Evolutionary conservation across 1,140 invertebrate genomes (phyloP), one percentile per base, ranked within the genome.

Genomic region (Drosophila asahinai): DNA sequence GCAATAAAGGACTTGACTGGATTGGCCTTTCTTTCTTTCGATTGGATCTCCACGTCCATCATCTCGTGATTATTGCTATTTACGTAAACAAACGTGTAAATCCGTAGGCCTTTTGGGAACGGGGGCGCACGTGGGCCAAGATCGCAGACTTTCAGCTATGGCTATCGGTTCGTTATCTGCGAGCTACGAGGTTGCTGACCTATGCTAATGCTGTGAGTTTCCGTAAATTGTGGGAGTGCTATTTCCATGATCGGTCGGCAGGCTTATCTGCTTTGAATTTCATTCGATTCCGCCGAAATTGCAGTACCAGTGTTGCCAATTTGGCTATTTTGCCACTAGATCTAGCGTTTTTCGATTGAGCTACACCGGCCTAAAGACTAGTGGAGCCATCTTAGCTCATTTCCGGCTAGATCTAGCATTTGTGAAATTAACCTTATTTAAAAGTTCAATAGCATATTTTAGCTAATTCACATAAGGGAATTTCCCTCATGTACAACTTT

Each of bases 1-100:
- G 98, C 97, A 8, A 99, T 81, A 91, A 99, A 99, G 94, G 99
- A 98, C 94, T 99, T 99, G 5, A 97, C 84, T 5, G 98, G 97
- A 91, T 96, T 97, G 17, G 95, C 94, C 72, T 94, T 94, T 57
- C 94, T 74, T 15, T 86, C 63, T 2, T 45, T 42, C 49, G 58
- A 47, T 14, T 36, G 4, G 9, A 55, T 25, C 36, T 63, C 49
- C 11, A 43, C 25, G 7, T 33, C 38, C 25, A 61, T 40, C 83
- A 86, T 87, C 27, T 17, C 45, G 33, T 27, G 15, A 11, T 54
- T 47, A 19, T 42, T 61, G 15, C 15, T 62, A 49, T 86, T 86
- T 86, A 86, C 84, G 84, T 89, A 86, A 89, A 86, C 61, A 40
- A 27, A 27, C 12, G 19, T 25, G 9, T 15, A 45, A 55, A 27